These are phyloP conservation scores for Lepidostoma basale DNA, from an alignment of 1,140 invertebrate genomes.

Conservation along the genomic window DNA sequence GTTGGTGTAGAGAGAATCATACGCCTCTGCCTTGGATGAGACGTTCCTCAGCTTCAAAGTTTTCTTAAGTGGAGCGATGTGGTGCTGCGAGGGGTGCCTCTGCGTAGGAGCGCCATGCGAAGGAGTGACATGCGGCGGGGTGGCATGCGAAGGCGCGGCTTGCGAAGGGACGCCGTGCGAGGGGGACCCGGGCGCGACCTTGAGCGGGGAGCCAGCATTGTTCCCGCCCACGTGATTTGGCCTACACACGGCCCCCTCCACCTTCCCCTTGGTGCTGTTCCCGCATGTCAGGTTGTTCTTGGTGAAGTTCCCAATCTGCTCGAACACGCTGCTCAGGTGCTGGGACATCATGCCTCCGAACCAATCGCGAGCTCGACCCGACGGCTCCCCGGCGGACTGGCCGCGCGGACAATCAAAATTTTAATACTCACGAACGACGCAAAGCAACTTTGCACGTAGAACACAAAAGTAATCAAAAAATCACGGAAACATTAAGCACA, in stretches of 20 bases:
- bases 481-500: too few species aligned
- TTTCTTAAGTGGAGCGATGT: conserved; percentile 55
- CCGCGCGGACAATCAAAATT: background rate
- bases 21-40: conserved; percentile 53
- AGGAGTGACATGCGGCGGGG: too few species aligned
- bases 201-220: conserved; percentile 41
- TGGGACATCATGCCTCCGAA: conserved; percentile 55
- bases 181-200: background rate
- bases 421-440: background rate
- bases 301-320: conserved; percentile 60
- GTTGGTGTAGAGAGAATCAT: conserved; percentile 52
- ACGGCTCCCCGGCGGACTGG: background rate
- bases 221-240: conserved; percentile 49
- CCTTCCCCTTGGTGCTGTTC: conserved; percentile 52
- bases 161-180: background rate
- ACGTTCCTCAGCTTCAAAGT: conserved; percentile 58
- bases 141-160: background rate
- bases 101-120: too few species aligned
- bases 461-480: background rate
- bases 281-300: conserved; percentile 57
- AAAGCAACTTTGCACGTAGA: background rate
- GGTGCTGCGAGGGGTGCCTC: conserved; percentile 39
- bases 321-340: conserved; percentile 59
- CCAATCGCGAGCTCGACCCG: conserved; percentile 5
- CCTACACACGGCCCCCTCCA: conserved; percentile 53